These are phyloP conservation scores for Drosophila ustulata DNA, from an alignment of 2,888 invertebrate genomes.

Conservation along the genomic window DNA sequence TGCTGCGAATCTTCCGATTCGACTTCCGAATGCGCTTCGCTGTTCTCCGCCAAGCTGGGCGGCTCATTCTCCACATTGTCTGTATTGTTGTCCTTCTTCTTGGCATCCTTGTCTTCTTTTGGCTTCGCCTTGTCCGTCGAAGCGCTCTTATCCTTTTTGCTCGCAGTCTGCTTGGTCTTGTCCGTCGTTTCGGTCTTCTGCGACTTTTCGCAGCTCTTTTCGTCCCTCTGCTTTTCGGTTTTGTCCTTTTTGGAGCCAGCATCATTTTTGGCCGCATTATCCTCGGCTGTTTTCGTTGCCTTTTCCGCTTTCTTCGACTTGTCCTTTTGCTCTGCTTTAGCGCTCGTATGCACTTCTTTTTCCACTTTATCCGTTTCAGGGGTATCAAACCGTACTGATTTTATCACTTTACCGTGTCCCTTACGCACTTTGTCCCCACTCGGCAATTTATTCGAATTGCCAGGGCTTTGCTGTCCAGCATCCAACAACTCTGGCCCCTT, in stretches of 20 bases:
- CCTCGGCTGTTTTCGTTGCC: background rate
- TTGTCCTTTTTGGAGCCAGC: background rate
- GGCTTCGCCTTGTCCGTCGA: conserved; percentile 5
- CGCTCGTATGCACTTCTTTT: background rate
- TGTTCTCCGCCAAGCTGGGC: conserved; percentile 10
- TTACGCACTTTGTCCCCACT: conserved; percentile 2
- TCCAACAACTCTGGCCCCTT: background rate
- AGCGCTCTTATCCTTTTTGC: conserved; percentile 1
- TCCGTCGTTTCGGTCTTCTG: conserved; percentile 2
- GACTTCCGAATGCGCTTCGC: conserved; percentile 5
- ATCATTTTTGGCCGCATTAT: background rate
- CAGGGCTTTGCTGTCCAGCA: background rate
- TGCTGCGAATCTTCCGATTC: conserved; percentile 1
- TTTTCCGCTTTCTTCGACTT: background rate
- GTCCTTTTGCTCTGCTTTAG: background rate
- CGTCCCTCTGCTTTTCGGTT: background rate
- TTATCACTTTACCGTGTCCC: background rate
- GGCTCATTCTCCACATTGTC: conserved; percentile 42
- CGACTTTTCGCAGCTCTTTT: background rate
- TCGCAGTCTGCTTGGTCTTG: background rate
- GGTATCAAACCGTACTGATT: background rate
- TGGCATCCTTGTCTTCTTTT: conserved; percentile 1
- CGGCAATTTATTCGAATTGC: conserved; percentile 2
- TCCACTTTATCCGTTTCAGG: background rate
- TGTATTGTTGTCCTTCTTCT: background rate